Evolutionary conservation across 2,113 vertebrate genomes (phyloP).

Genomic region (Melanocharis versteri): DNA sequence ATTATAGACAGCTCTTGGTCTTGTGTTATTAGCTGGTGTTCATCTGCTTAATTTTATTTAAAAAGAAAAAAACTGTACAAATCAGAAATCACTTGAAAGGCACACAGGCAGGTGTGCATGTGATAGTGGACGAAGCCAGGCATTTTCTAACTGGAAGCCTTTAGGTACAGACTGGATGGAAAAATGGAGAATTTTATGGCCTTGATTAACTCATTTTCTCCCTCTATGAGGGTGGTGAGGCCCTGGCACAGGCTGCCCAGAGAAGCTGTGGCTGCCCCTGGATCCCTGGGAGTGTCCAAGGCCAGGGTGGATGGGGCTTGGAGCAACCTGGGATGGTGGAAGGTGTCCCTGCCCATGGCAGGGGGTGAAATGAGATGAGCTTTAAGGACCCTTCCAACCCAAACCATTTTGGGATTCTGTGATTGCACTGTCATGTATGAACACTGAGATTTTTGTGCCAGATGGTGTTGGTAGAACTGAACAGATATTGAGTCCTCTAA

Average conservation of each 20-base stretch:
- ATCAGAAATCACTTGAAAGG: background rate
- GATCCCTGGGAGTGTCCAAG: background rate
- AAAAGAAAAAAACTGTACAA: background rate
- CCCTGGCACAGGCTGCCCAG: background rate
- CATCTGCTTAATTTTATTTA: background rate
- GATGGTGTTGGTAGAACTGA: background rate
- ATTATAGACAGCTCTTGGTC: background rate
- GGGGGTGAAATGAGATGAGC: rapidly evolving
- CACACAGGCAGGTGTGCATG: rapidly evolving
- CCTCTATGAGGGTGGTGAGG: rapidly evolving
- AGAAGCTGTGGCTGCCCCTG: background rate
- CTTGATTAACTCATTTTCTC: background rate
- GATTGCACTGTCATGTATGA: background rate
- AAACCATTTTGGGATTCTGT: background rate
- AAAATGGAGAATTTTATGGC: background rate
- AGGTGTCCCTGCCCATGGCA: background rate
- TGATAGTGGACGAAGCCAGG: background rate
- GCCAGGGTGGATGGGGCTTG: rapidly evolving
- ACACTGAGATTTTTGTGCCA: background rate
- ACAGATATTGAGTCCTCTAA: background rate
- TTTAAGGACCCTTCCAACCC: background rate
- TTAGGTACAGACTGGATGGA: background rate
- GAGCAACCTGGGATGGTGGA: rapidly evolving
- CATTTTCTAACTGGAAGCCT: background rate
- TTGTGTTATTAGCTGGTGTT: background rate